Evolutionary conservation across 2,797 vertebrate genomes (phyloP).

Genomic region (Hydrophis major): DNA sequence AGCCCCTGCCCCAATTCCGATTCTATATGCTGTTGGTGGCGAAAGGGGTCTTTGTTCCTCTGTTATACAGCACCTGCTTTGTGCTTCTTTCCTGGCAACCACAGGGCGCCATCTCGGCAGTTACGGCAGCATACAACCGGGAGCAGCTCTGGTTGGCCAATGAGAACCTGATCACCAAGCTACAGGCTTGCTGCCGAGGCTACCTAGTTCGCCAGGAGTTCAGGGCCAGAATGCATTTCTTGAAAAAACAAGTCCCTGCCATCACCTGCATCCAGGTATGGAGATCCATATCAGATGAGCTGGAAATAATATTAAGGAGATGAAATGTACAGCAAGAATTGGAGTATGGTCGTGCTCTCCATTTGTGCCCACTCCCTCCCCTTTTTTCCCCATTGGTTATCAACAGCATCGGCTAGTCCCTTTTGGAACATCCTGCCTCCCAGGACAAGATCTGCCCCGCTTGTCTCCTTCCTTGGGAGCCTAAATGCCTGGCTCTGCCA

Average conservation of each 20-base stretch:
- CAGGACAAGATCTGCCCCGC: too few relatives aligned
- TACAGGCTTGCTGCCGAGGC: constrained; percentile 92
- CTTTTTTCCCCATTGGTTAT: too few relatives aligned
- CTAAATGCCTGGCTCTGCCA: not conserved
- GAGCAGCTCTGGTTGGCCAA: constrained; percentile 97
- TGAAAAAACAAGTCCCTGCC: constrained; percentile 86
- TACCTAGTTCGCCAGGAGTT: constrained; percentile 85
- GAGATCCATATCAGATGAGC: not conserved
- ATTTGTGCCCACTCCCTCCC: too few relatives aligned
- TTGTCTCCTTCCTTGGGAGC: not conserved
- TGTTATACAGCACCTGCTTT: not conserved
- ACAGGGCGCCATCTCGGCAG: constrained; percentile 90
- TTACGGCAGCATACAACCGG: constrained; percentile 93
- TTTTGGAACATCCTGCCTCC: not conserved
- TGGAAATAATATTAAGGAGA: not conserved
- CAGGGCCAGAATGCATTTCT: constrained; percentile 81
- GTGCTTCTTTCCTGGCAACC: fast-evolving
- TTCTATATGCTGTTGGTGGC: not conserved
- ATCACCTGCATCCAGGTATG: constrained; percentile 91
- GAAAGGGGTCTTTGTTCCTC: not conserved
- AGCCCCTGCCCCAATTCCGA: not conserved
- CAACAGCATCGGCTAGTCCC: not conserved
- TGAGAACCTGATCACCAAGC: constrained; percentile 85
- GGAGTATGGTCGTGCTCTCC: not conserved
- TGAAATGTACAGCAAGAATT: not conserved